A percentile compares a stretch with the other conserved stretches of the same genome.
Evolutionary conservation across 2,888 invertebrate genomes (phyloP).

Genomic region (Cyrtodaria siliqua): DNA sequence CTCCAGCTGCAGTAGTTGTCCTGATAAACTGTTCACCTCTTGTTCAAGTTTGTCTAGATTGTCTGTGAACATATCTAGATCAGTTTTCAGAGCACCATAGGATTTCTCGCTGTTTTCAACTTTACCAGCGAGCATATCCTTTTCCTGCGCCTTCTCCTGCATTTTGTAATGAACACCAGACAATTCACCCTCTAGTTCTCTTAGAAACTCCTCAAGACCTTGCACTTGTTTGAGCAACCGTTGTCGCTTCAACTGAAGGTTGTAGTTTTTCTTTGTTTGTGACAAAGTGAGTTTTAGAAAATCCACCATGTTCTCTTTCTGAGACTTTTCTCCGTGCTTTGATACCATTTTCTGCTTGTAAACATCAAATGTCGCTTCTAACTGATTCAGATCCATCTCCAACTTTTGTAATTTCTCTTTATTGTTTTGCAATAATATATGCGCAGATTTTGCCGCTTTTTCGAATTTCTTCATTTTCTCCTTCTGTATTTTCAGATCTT

Average conservation of each 20-base stretch:
- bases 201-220: slow-evolving; percentile 77
- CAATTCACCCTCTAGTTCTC: slow-evolving; percentile 75
- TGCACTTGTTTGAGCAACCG: slow-evolving; percentile 79
- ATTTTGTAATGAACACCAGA: slow-evolving; percentile 75
- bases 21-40: slow-evolving; percentile 80
- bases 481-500: slow-evolving; percentile 77
- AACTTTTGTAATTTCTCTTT: slow-evolving; percentile 79
- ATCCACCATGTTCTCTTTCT: slow-evolving; percentile 84
- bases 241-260: slow-evolving; percentile 81
- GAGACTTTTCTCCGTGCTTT: slow-evolving; percentile 77
- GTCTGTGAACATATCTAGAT: slow-evolving; percentile 79
- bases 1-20: slow-evolving; percentile 80
- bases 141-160: slow-evolving; percentile 77
- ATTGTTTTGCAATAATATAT: slow-evolving; percentile 78
- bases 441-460: slow-evolving; percentile 79
- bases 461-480: slow-evolving; percentile 79
- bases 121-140: slow-evolving; percentile 74
- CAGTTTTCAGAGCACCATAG: slow-evolving; percentile 75
- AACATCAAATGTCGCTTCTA: slow-evolving; percentile 77
- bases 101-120: slow-evolving; percentile 76
- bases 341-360: slow-evolving; percentile 73
- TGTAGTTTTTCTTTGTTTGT: slow-evolving; percentile 83
- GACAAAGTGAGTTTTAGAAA: slow-evolving; percentile 83
- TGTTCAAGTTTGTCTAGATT: slow-evolving; percentile 78
- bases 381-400: slow-evolving; percentile 77